Base-by-base conservation (phyloP, 2,797 vertebrate species). In the Ctenochaetus hawaiiensis region DNA sequence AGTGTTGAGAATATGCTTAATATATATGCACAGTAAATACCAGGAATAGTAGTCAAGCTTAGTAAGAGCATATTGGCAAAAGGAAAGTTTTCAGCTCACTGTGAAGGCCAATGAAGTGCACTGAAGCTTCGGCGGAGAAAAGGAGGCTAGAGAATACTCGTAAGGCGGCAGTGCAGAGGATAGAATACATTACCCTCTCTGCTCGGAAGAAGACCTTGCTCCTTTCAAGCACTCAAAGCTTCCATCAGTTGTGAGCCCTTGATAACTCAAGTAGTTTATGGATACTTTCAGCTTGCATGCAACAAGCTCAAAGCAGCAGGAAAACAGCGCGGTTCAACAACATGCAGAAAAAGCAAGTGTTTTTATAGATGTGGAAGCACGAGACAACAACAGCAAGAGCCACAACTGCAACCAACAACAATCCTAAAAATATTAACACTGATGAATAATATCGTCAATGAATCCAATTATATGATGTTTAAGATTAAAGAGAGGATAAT, bases 181-280 rank as follows among this genome's bases (percentile, higher is more conserved):
- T 18, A 58, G 77, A 90, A 87, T 86, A 74, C 60, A 89, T 91
- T 83, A 77, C 22, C 59, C 76, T 83, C 51, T 80, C 39, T 5
- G 52, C 72, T 66, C 69, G 66, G 34, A 79, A 68, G 43, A 72
- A 78, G 62, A 76, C 63, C 77, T 63, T 49, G 48, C 68, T 77
- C 52, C 74, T 87, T 84, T 85, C 61, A 82, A 75, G 81, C 45
- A 52, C 1, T 17, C 54, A 72, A 80, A 76, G 47, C 75, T 68
- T 81, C 66, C 30, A 65, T 83, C 69, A 73, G 51, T 70, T 75
- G 79, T 66, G 74, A 85, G 75, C 39, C 30, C 60, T 60, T 77
- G 17, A 82, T 74, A 83, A 60, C 60, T 56, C 1, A 16, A 72
- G 75, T 70, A 71, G 67, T 82, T 84, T 74, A 77, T 74, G 65